Base-by-base conservation (phyloP, 2,888 invertebrate genomes). In the Glyphotaelius pellucidus region DNA sequence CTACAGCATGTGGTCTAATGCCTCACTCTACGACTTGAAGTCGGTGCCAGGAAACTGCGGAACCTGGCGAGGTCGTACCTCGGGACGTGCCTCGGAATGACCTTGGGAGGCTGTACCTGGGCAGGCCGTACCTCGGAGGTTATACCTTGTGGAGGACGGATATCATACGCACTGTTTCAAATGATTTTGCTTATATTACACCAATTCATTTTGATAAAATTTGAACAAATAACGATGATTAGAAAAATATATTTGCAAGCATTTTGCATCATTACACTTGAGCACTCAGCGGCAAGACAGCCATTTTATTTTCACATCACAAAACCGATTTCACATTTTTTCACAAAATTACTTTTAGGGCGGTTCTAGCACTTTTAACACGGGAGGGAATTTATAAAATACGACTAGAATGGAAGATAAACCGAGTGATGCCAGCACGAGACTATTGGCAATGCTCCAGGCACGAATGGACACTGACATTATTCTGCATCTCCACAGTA, bases 21-120 rank as follows among this genome's bases (percentile, higher is more conserved):
- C 92, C 92, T 89, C 92, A 92, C 90, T 92, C 90, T 92, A 92
- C 80, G 90, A 92, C 92, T 92, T 92, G 92, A 91, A 84, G 83
- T 89, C 89, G 87, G 90, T 90, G 92, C 80, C 90, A 52, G 83
- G 79, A 84, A 31, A 30, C 88, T 80, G 88, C 38, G 32, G 67
- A 67, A 67, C n/a, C 67, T n/a, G 67, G 67, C 67, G 67, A 25
- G 67, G 67, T 25, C 25, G n/a, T n/a, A 67, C 67, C 67, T 67
- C 67, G 67, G 67, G 25, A 67, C 67, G 25, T 67, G 25, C 67
- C 67, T n/a, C 25, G 67, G 67, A 25, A 25, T 19, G n/a, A n/a
- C 67, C 67, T 67, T n/a, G 67, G 67, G 67, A 25, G 67, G 67
- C 67, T 5, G 67, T 67, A 67, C 67, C 67, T 4, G 5, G 52